Conservation (phyloP, 2,797 vertebrate species). For the Valencia hispanica region DNA sequence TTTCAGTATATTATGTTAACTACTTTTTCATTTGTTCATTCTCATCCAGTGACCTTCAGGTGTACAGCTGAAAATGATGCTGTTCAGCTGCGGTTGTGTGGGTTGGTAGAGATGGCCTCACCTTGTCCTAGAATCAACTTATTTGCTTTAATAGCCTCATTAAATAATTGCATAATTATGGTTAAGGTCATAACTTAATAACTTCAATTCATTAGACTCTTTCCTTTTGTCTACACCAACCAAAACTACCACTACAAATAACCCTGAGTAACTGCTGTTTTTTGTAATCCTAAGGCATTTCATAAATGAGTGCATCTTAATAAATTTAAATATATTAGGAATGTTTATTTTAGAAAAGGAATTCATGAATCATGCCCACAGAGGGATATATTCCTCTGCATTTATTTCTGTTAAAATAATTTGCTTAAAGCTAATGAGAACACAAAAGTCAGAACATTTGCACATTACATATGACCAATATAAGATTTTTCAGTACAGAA, state of each 20-base stretch:
- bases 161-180: slow-evolving; percentile 42
- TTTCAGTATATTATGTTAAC: slow-evolving; percentile 37
- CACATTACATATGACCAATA: not conserved
- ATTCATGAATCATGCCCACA: not conserved
- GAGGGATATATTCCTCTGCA: not conserved
- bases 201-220: slow-evolving; percentile 40
- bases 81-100: slow-evolving; percentile 18
- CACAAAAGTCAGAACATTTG: not conserved
- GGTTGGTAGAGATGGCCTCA: slow-evolving; percentile 34
- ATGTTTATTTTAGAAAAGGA: not conserved
- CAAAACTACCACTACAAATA: slow-evolving; percentile 46
- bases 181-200: slow-evolving; percentile 45
- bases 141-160: slow-evolving; percentile 37
- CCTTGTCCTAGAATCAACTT: slow-evolving; percentile 53
- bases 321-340: not conserved
- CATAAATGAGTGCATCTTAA: not conserved
- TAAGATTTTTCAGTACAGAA: not conserved
- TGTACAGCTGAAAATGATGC: slow-evolving; percentile 34
- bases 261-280: slow-evolving; percentile 25
- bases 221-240: slow-evolving; percentile 25
- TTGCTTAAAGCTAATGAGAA: not conserved
- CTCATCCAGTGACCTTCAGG: slow-evolving; percentile 41
- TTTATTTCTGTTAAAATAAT: not conserved
- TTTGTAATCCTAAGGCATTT: slow-evolving; percentile 8
- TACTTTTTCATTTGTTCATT: slow-evolving; percentile 7